Evolutionary conservation across 2,888 invertebrate genomes (phyloP).

Genomic region (Nycteola revayana): DNA sequence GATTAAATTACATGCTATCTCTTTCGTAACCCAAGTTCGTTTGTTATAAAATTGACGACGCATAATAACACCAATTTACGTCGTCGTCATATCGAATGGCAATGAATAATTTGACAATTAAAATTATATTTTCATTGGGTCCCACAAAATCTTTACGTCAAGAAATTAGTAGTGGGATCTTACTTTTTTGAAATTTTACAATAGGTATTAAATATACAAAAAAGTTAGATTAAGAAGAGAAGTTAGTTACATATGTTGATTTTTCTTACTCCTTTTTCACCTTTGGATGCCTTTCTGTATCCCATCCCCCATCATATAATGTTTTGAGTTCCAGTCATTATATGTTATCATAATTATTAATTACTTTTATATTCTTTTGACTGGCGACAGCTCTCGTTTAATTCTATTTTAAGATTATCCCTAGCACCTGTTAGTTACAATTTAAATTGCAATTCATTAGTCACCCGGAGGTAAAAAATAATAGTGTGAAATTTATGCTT

Average conservation of each 20-base stretch:
- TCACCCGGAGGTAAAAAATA: conserved; percentile 5
- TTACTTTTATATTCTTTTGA: conserved; percentile 10
- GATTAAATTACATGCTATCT: conserved; percentile 64
- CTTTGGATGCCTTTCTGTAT: no score
- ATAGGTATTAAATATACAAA: no score
- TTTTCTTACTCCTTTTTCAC: no score
- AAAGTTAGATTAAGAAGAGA: no score
- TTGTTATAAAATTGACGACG: conserved; percentile 61
- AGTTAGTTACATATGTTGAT: no score
- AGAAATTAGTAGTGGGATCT: no score
- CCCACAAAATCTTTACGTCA: no score
- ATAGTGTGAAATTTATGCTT: conserved; percentile 5
- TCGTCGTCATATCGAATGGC: conserved; percentile 43
- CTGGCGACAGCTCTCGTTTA: conserved; percentile 23
- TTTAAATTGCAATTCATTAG: conserved; percentile 9
- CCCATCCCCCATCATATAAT: no score
- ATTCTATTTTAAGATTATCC: neutral
- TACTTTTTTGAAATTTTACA: no score
- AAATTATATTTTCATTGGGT: conserved; percentile 14
- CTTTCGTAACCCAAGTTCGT: conserved; percentile 54
- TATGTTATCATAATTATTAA: no score
- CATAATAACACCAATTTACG: conserved; percentile 60
- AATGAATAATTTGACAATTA: conserved; percentile 51
- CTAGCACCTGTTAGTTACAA: conserved; percentile 18
- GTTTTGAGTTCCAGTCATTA: no score